Evolutionary conservation across 2,888 invertebrate species (phyloP), one percentile per base, ranked within the genome.

Genomic region (Platycheirus albimanus): DNA sequence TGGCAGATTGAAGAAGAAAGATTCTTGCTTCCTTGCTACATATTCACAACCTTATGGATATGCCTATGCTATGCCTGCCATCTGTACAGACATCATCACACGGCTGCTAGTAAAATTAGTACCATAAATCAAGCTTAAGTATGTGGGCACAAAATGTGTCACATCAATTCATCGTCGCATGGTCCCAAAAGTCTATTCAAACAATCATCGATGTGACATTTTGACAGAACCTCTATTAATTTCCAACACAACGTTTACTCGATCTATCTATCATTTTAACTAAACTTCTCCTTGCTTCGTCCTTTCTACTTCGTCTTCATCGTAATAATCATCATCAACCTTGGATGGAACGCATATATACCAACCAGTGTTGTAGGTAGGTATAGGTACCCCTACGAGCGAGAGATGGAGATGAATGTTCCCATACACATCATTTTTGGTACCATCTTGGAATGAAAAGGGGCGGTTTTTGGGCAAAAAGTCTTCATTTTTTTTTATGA

Each of bases 191-290:
- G 77, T 83, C 72, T 54, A 72, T 77, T 83, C 83, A 72, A 77
- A 77, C 83, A 83, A 77, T 77, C 77, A 83, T 83, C 83, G 83
- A 83, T 77, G 77, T 83, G 83, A 83, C 77, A 83, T 77, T 69
- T 72, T 83, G 83, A 77, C 83, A 83, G 67, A 52, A 72, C 71
- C 77, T 77, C 77, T 74, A 83, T 83, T 77, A 83, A 83, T 83
- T 61, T 69, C 71, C 61, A 71, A 54, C 49, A 56, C 63, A 52
- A 64, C 69, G 47, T 54, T 70, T 76, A 71, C 43, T 71, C 66
- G 24, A 76, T 83, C 77, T 77, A 77, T 77, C 77, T 69, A 77
- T 83, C 83, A 83, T 77, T 77, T 61, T 72, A 77, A 67, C 63
- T 67, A 51, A 69, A 72, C 43, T 83, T 83, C 81, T 66, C 33